Base-by-base conservation (phyloP, 2,797 vertebrate genomes). In the Pitangus sulphuratus region DNA sequence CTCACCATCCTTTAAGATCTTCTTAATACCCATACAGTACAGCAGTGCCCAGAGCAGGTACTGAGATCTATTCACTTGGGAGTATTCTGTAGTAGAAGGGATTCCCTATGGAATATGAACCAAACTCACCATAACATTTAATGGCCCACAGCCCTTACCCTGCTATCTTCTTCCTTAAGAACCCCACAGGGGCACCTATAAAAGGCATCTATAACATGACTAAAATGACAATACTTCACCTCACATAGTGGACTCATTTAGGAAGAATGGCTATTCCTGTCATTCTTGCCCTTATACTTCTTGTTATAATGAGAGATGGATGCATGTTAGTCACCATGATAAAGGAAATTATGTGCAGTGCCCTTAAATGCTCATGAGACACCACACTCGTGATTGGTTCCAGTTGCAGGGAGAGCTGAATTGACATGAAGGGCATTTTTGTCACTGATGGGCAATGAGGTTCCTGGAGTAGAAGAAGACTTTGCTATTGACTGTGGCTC, bases 341-440 rank as follows among this genome's bases (percentile, higher is more conserved):
- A 76, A 69, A 53, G 20, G 26, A 54, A 85, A 21, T 28, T 4
- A 14, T 30, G 37, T 8, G 30, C 58, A 76, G 58, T 35, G 58
- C 44, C 60, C 70, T 45, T 45, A 54, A 35, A 68, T 22, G 33
- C 33, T 72, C 42, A 14, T 14, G 54, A 53, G 50, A 60, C 18
- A 31, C 33, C 26, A 14, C 1, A 4, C 8, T 31, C 1, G 9
- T 8, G 15, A 28, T 30, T 1, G 10, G 25, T 8, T 84, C 54
- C 33, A 28, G 31, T 0, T 68, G 54, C 45, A 79, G 40, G 37
- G 31, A 76, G 31, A 58, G 2, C 5, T 53, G 62, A 70, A 24
- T 11, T 15, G n/a, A 76, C 40, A 33, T 1, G 1, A 85, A 87
- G 15, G 24, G 24, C 19, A 48, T 56, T 85, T 72, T 72, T 72